Conservation (phyloP, 2,113 vertebrate genomes). For the Pongo pygmaeus region DNA sequence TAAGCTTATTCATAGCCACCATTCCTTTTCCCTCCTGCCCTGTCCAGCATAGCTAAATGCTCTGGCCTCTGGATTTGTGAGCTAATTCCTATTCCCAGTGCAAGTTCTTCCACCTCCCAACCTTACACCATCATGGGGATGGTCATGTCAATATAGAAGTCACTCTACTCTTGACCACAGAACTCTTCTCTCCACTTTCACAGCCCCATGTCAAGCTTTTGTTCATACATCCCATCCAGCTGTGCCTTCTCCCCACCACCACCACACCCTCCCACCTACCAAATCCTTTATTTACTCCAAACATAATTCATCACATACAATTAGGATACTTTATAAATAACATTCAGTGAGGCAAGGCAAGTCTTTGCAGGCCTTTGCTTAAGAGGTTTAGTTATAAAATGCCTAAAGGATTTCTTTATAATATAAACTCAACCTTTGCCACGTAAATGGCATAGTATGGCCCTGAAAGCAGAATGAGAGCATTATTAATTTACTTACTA, state of each 20-base stretch:
- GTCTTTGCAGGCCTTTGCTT: constrained; percentile 14
- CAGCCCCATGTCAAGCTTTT: background rate
- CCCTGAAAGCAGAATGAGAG: background rate
- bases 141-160: background rate
- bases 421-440: constrained; percentile 46
- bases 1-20: background rate
- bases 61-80: background rate
- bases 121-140: background rate
- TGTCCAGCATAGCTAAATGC: too few species aligned
- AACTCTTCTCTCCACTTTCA: background rate
- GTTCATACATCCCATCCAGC: background rate
- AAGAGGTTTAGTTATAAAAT: constrained; percentile 45
- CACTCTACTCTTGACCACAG: background rate
- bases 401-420: constrained; percentile 19
- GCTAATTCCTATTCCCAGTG: background rate
- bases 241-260: too few species aligned
- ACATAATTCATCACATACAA: background rate
- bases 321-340: background rate
- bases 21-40: too few species aligned
- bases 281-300: background rate
- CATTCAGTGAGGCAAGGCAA: background rate
- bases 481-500: background rate
- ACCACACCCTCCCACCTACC: background rate
- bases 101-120: background rate
- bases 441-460: background rate